Percentiles rank a stretch among this genome's conserved stretches.
Conservation (phyloP, 2,113 vertebrate species). For the Pheucticus melanocephalus region DNA sequence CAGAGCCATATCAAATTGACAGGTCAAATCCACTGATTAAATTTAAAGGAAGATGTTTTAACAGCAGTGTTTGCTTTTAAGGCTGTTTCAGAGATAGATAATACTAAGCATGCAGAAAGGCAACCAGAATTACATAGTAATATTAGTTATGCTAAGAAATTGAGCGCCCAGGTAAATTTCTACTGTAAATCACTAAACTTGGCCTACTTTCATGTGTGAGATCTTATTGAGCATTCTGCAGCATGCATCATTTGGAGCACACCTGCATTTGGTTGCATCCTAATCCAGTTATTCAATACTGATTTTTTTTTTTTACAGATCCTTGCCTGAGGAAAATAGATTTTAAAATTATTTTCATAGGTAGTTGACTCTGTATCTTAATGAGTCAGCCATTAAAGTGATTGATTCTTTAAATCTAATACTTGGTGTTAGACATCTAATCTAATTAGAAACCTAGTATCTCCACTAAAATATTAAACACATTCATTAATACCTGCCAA, state of each 20-base stretch:
- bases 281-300: not conserved
- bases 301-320: not conserved
- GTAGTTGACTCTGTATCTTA: not conserved
- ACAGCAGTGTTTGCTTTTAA: not conserved
- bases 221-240: not conserved
- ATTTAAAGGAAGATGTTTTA: not conserved
- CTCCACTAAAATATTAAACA: slow-evolving; percentile 15
- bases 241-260: not conserved
- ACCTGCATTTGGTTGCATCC: not conserved
- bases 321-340: not conserved
- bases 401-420: slow-evolving; percentile 2
- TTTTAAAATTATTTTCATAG: not conserved
- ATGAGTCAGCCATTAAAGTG: not conserved
- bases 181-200: not conserved
- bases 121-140: not conserved
- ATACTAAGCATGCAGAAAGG: not conserved
- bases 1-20: not conserved
- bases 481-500: not conserved
- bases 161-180: not conserved
- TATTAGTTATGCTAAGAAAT: not conserved
- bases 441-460: not conserved
- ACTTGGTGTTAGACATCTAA: not conserved
- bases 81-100: not conserved
- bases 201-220: not conserved
- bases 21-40: not conserved